Evolutionary conservation across 2,113 vertebrate genomes (phyloP), one percentile per base, ranked within the genome.

Genomic region (Ceyx margarethae): DNA sequence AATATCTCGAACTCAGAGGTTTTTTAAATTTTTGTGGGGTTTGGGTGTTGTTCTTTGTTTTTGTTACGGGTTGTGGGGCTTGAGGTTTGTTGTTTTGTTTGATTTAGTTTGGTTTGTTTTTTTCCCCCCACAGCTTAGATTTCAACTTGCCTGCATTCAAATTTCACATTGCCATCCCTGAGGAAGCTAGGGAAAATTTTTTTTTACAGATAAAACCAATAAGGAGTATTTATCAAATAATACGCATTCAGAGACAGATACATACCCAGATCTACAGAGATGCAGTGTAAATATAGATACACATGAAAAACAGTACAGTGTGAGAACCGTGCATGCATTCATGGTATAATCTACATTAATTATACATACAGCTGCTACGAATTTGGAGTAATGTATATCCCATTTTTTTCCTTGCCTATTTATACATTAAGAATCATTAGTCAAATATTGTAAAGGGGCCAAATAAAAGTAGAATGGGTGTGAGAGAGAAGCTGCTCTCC

Each of bases 311-410:
- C 3, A 31, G 15, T 13, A 15, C 9, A 20, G 15, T 3, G 31
- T 13, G 11, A 72, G 9, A 75, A 65, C 13, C 0, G 0, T 48
- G 43, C 9, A 1, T 7, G 13, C 13, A 17, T 21, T 71, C 53
- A 15, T 3, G 15, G 19, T 15, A 71, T 76, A 79, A 75, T 28
- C 23, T 37, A 51, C 45, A 23, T 28, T 5, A 62, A 56, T 56
- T 56, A 56, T 33, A 72, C 50, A 65, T 5, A 40, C 48, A 77
- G 5, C 15, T 40, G 28, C 58, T 82, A 54, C 1, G 0, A 87
- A 73, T 60, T 67, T 50, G 21, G 11, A 61, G 6, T 9, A 28
- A 28, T 29, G 31, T 26, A 56, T 15, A 66, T 0, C 2, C 7
- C 9, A 12, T 3, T 40, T 74, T 54, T 89, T 89, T 42, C 43